Percentiles rank a stretch among this genome's conserved stretches.
phyloP scores from a whole-genome alignment of 2,113 vertebrate species.

The Hypocryptadius cinnamomeus region DNA sequence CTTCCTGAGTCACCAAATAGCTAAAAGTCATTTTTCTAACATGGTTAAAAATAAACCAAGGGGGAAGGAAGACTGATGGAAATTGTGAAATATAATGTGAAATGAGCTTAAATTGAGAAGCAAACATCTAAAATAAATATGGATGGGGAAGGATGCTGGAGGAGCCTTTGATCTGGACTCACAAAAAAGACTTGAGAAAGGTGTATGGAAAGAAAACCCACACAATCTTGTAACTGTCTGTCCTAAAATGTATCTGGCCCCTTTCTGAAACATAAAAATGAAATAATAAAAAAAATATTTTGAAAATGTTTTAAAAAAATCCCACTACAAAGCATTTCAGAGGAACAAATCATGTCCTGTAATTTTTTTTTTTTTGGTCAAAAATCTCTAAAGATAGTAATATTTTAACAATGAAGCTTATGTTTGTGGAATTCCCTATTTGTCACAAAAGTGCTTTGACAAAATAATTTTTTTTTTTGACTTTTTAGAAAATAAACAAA shows the following conservation, averaged over 20 bases:
- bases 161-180: neutral
- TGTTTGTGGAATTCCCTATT: neutral
- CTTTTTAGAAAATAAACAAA: neutral
- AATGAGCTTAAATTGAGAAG: neutral
- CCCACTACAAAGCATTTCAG: neutral
- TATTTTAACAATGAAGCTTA: neutral
- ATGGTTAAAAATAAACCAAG: neutral
- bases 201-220: fast-evolving
- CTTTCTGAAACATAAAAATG: neutral
- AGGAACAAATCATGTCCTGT: fast-evolving
- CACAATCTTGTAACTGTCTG: fast-evolving
- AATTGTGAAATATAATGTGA: neutral
- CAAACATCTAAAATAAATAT: neutral
- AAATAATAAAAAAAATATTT: neutral
- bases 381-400: neutral
- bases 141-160: neutral
- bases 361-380: neutral
- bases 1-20: neutral
- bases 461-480: neutral
- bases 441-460: neutral
- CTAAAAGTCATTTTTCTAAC: neutral
- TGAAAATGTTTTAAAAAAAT: neutral
- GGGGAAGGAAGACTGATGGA: neutral
- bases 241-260: fast-evolving
- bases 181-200: neutral